Evolutionary conservation across 2,113 vertebrate species (phyloP), one percentile per base, ranked within the genome.

Genomic region (Scalopus aquaticus): DNA sequence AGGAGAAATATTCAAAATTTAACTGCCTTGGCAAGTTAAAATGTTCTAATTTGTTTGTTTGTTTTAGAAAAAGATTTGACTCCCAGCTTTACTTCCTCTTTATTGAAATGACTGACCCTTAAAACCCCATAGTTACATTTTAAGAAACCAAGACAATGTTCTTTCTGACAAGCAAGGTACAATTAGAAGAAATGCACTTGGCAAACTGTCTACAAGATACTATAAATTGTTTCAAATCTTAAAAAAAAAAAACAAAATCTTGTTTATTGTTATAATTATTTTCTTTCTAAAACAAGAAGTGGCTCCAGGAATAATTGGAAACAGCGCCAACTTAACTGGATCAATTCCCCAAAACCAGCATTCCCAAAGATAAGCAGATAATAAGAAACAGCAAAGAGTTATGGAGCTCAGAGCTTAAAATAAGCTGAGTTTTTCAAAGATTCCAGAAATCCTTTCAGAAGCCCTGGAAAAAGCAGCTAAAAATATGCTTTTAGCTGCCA

Each of bases 301-400:
- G 3, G 19, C 7, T 82, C 42, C 19, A 44, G 26, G 2, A 93
- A 72, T 80, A 87, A 90, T 1, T 90, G 17, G 32, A 89, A 88
- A 51, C 12, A 90, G 46, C 16, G 64, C 24, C 62, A 91, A 65
- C 76, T 54, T 26, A 80, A 74, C 72, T 73, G 64, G 56, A 76
- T 65, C 12, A 49, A 51, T 51, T 60, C 9, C 20, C 54, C 46
- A 9, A 85, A 91, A 85, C 17, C 54, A 49, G 8, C 22, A 77
- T 78, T 35, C n/a, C 56, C 30, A 60, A 95, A 93, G 42, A 79
- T 54, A 39, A 92, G 9, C n/a, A 88, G 54, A 93, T 67, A 65
- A n/a, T 64, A 82, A 81, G 30, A 80, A 92, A 69, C 17, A 39
- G 11, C 60, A 30, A 56, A 46, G 13, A 42, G 0, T 37, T 49